Evolutionary conservation across 2,113 vertebrate species (phyloP), one percentile per base, ranked within the genome.

Genomic region (Entelurus aequoreus): DNA sequence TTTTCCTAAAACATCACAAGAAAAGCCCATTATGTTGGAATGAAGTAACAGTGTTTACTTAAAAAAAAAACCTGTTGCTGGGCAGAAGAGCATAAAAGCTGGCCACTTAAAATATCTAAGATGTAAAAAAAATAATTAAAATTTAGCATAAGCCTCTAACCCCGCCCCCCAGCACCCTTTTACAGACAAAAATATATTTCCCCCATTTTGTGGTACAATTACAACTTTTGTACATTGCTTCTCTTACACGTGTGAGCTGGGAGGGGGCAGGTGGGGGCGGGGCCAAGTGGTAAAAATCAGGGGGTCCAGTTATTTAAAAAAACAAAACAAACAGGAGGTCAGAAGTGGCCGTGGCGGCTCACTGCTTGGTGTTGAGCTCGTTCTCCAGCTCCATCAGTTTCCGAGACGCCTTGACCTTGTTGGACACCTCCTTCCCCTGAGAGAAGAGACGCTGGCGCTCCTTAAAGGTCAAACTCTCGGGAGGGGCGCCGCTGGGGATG

Each of bases 391-490:
- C 97, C 86, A 93, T 98, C 61, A 99, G 83, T 83, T 95, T 98
- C 51, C 97, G 92, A 9, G 97, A 99, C 54, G 96, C 96, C 72
- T 98, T 99, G 53, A 99, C 95, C 90, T 97, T 98, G 83, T 94
- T 92, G 69, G 97, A 98, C 68, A 99, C 94, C 75, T 98, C 95
- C 65, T 96, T 94, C 71, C 96, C 97, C 84, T 98, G 95, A 60
- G 96, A 99, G 86, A 99, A 99, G 64, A 99, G 95, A 63, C 97
- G 94, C 51, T 99, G 97, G 68, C 96, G 95, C 76, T 99, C 97
- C 80, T 88, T 94, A 84, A 99, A 99, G 0, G 96, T 95, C 87
- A 99, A 54, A 69, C 88, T 98, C 83, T 98, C 96, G 6, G 96
- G 97, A 63, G 92, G 44, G n/a, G 60, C 60, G 49, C 48, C 94